Evolutionary conservation across 1,140 invertebrate genomes (phyloP).

Genomic region (Epicauta chinensis): DNA sequence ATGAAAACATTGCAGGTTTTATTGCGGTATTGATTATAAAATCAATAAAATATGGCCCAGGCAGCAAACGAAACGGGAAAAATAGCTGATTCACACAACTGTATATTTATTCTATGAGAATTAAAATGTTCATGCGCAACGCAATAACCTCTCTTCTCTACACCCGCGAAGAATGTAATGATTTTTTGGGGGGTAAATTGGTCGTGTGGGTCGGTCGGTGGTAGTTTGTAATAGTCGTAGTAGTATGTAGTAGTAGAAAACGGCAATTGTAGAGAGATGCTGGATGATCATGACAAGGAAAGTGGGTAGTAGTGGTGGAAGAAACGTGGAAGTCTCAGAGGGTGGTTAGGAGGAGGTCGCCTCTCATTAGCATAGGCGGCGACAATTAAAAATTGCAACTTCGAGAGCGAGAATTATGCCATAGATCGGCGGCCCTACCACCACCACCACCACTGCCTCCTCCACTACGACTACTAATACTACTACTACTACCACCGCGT

Average conservation of each 20-base stretch:
- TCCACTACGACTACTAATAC: not conserved
- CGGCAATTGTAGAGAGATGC: too few species aligned
- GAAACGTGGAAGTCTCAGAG: not conserved
- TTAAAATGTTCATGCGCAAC: constrained; percentile 43
- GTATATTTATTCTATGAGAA: constrained; percentile 37
- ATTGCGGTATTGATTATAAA: constrained; percentile 47
- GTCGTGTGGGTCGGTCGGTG: constrained; percentile 8
- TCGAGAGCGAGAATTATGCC: not conserved
- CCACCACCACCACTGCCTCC: not conserved
- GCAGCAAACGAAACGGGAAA: constrained; percentile 39
- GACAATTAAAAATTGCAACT: constrained; percentile 21
- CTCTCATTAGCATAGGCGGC: constrained; percentile 39
- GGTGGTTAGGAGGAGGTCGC: constrained; percentile 22
- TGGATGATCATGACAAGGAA: too few species aligned
- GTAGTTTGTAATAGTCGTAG: constrained; percentile 2
- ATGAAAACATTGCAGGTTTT: constrained; percentile 47
- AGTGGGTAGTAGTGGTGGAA: too few species aligned
- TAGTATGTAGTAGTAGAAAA: not conserved
- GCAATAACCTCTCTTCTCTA: constrained; percentile 28
- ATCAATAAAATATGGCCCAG: constrained; percentile 45
- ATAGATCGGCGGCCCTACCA: not conserved
- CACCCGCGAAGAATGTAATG: constrained; percentile 42
- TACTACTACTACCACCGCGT: too few species aligned
- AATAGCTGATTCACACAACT: constrained; percentile 40
- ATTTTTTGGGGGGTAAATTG: constrained; percentile 41